Conservation (phyloP, 2,113 vertebrate genomes). For the Heterochromis multidens region DNA sequence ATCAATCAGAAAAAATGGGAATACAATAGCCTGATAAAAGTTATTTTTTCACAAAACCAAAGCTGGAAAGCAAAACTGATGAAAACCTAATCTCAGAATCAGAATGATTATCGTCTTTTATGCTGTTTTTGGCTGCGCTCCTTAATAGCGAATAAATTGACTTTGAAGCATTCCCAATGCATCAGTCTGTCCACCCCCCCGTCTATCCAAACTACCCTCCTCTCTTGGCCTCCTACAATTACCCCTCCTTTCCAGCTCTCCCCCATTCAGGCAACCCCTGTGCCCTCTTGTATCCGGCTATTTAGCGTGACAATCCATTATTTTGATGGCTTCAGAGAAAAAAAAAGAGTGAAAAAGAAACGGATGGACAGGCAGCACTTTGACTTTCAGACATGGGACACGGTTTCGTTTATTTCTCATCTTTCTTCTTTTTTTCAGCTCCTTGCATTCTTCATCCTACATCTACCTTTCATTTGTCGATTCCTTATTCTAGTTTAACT, state of each 20-base stretch:
- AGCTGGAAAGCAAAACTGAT: constrained; percentile 4
- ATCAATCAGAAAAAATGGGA: not conserved
- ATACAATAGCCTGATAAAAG: not conserved
- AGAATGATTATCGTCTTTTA: constrained; percentile 23
- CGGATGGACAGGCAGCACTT: not conserved
- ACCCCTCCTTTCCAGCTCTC: constrained; percentile 26
- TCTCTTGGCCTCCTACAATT: constrained; percentile 43
- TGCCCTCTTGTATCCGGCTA: constrained; percentile 71
- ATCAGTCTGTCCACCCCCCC: constrained; percentile 39
- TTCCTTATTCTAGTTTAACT: not conserved
- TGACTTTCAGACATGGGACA: constrained; percentile 53
- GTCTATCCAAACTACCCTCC: constrained; percentile 41
- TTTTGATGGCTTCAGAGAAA: constrained; percentile 49
- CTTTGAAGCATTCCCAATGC: constrained; percentile 43
- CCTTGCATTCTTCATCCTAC: not conserved
- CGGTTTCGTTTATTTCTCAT: not conserved
- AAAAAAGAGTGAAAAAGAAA: not conserved
- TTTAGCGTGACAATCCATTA: constrained; percentile 75
- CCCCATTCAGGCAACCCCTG: constrained; percentile 49
- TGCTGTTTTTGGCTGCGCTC: constrained; percentile 35
- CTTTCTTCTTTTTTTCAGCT: not conserved
- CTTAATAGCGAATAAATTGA: constrained; percentile 64
- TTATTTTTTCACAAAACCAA: not conserved
- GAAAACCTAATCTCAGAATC: constrained; percentile 15
- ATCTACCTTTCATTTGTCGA: not conserved